A percentile compares a stretch with the other conserved stretches of the same genome.
phyloP scores from a whole-genome alignment of 2,888 invertebrate species.

The Parnassius mnemosyne region DNA sequence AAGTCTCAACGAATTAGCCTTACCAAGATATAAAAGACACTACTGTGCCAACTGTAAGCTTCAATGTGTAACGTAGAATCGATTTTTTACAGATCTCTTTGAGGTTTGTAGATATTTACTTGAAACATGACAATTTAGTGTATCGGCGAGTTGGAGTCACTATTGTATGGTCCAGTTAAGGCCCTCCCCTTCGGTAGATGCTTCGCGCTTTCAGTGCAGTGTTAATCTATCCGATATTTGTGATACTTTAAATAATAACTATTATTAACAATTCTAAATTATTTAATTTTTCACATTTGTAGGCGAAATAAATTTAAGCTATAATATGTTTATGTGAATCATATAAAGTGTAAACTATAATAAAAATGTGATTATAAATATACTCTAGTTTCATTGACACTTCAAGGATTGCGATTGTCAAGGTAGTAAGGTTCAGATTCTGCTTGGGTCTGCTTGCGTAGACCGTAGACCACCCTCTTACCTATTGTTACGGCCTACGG shows the following conservation, averaged over 20 bases:
- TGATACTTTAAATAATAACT: slow-evolving; percentile 79
- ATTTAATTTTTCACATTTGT: slow-evolving; percentile 80
- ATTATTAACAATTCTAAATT: slow-evolving; percentile 78
- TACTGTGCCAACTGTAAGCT: slow-evolving; percentile 11
- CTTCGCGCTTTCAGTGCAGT: slow-evolving; percentile 72
- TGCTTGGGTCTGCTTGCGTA: no score
- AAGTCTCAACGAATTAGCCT: slow-evolving; percentile 2
- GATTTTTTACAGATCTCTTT: slow-evolving; percentile 9
- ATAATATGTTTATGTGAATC: slow-evolving; percentile 65
- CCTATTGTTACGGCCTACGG: no score
- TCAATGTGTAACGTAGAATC: slow-evolving; percentile 2
- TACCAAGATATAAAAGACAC: slow-evolving; percentile 7
- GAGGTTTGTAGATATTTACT: slow-evolving; percentile 15
- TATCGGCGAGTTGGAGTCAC: slow-evolving; percentile 5
- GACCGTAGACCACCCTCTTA: no score
- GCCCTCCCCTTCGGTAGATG: slow-evolving; percentile 53
- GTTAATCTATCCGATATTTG: slow-evolving; percentile 76
- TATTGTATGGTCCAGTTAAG: not conserved
- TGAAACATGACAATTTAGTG: slow-evolving; percentile 19
- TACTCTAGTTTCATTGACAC: slow-evolving; percentile 37
- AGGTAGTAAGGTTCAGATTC: no score
- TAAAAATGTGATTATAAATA: slow-evolving; percentile 71
- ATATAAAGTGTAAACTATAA: slow-evolving; percentile 67
- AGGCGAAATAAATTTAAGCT: slow-evolving; percentile 69
- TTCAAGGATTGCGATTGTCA: no score